A percentile compares a stretch with the other conserved stretches of the same genome.
Evolutionary conservation across 2,888 invertebrate species (phyloP).

Genomic region (Synergus itoensis): DNA sequence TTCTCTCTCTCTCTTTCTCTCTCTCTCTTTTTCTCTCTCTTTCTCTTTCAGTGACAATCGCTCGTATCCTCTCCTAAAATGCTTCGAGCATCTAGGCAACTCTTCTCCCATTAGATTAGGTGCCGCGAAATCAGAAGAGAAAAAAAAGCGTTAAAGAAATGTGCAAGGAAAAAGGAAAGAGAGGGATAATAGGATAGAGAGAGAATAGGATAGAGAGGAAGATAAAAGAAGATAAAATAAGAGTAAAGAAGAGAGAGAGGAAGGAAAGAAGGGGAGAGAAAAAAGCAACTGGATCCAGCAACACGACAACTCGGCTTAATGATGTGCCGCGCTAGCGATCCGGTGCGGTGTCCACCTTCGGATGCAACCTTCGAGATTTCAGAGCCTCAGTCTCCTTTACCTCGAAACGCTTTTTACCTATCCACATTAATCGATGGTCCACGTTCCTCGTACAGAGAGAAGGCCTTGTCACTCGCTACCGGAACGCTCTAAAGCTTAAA

Average conservation of each 20-base stretch:
- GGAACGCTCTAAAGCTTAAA: constrained; percentile 15
- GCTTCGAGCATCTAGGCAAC: constrained; percentile 61
- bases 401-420: constrained; percentile 60
- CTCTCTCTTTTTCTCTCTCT: constrained; percentile 45
- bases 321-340: constrained; percentile 70
- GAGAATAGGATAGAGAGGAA: constrained; percentile 47
- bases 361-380: constrained; percentile 58
- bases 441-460: constrained; percentile 27
- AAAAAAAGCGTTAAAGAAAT: constrained; percentile 48
- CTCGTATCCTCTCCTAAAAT: constrained; percentile 61
- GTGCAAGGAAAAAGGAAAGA: constrained; percentile 43
- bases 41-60: constrained; percentile 56
- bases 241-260: neutral
- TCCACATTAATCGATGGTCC: constrained; percentile 58
- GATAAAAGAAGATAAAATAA: constrained; percentile 7
- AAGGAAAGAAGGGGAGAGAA: constrained; percentile 51
- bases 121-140: constrained; percentile 59
- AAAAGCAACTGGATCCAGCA: constrained; percentile 62
- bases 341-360: constrained; percentile 53
- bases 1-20: constrained; percentile 40
- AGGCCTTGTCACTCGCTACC: constrained; percentile 34
- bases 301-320: constrained; percentile 74
- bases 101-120: constrained; percentile 72
- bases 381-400: constrained; percentile 53
- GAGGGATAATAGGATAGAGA: constrained; percentile 47